Percentiles rank a stretch among this genome's conserved stretches.
phyloP scores from a whole-genome alignment of 2,113 vertebrate species.

The Caranx ignobilis region DNA sequence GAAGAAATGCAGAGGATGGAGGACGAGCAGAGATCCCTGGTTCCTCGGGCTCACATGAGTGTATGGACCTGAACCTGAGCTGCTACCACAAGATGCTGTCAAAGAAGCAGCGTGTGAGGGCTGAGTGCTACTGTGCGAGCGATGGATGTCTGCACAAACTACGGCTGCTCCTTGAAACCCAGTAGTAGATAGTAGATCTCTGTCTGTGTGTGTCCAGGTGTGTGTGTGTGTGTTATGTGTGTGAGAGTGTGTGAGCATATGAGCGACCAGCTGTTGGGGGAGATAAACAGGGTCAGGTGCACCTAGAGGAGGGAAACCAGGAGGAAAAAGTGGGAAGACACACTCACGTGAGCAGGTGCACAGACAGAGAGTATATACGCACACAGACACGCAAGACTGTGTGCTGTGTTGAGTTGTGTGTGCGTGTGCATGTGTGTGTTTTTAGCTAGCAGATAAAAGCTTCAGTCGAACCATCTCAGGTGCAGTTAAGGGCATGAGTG shows the following conservation, averaged over 20 bases:
- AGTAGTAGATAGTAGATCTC: slow-evolving; percentile 44
- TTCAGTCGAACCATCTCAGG: slow-evolving; percentile 25
- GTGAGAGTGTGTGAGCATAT: slow-evolving; percentile 35
- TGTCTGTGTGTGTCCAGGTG: slow-evolving; percentile 37
- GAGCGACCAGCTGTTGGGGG: slow-evolving; percentile 59
- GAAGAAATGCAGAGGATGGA: slow-evolving; percentile 60
- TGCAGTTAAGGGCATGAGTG: slow-evolving; percentile 16
- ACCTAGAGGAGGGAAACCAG: slow-evolving; percentile 15
- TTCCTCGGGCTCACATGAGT: slow-evolving; percentile 62
- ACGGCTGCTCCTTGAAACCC: slow-evolving; percentile 39
- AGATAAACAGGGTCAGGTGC: slow-evolving; percentile 59
- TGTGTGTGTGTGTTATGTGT: slow-evolving; percentile 2
- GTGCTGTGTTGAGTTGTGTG: not conserved
- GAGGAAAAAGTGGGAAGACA: slow-evolving; percentile 4
- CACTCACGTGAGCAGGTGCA: slow-evolving; percentile 31
- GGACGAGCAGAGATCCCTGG: slow-evolving; percentile 42
- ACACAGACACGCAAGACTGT: not conserved
- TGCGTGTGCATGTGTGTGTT: slow-evolving; percentile 26
- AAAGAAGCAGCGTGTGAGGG: slow-evolving; percentile 54
- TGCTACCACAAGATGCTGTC: slow-evolving; percentile 67
- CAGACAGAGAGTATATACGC: not conserved
- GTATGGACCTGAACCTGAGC: slow-evolving; percentile 53
- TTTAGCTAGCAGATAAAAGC: not conserved
- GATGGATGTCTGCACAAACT: slow-evolving; percentile 59
- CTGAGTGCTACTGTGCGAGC: slow-evolving; percentile 26